Evolutionary conservation across 2,888 invertebrate genomes (phyloP).

Genomic region (Altica lythri): DNA sequence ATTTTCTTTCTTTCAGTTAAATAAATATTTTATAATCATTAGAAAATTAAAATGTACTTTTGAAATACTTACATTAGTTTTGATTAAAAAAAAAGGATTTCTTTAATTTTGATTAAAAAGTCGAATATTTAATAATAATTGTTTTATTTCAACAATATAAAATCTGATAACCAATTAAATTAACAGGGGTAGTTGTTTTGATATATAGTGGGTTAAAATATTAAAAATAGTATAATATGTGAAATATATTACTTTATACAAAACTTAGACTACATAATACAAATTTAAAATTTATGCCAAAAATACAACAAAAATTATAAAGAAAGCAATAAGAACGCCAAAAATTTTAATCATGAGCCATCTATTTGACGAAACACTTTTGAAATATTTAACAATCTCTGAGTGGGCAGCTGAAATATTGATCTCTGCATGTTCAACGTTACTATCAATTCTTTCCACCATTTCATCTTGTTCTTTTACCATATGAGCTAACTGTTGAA

Average conservation of each 20-base stretch:
- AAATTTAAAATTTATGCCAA: slow-evolving; percentile 64
- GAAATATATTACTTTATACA: slow-evolving; percentile 29
- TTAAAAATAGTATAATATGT: too few relatives aligned
- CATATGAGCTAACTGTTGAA: slow-evolving; percentile 94
- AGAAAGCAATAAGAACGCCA: slow-evolving; percentile 97
- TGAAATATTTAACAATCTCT: slow-evolving; percentile 97
- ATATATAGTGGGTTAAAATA: too few relatives aligned
- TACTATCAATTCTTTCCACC: slow-evolving; percentile 95
- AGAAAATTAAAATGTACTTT: slow-evolving; percentile 13
- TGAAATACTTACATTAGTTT: slow-evolving; percentile 21
- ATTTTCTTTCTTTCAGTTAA: slow-evolving; percentile 19
- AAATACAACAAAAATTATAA: slow-evolving; percentile 98
- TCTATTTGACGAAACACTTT: slow-evolving; percentile 93
- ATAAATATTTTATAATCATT: not conserved
- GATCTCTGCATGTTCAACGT: slow-evolving; percentile 92
- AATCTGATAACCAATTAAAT: too few relatives aligned
- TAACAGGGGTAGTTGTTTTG: too few relatives aligned
- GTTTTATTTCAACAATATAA: slow-evolving; percentile 23
- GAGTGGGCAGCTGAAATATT: slow-evolving; percentile 98
- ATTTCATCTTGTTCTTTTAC: slow-evolving; percentile 99
- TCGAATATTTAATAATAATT: slow-evolving; percentile 20
- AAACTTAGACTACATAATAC: slow-evolving; percentile 16
- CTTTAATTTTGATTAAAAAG: slow-evolving; percentile 38
- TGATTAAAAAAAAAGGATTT: too few relatives aligned
- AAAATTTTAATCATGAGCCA: slow-evolving; percentile 99